These are phyloP conservation scores for Geotrypetes seraphini DNA, from an alignment of 2,797 vertebrate genomes.

Conservation along the genomic window DNA sequence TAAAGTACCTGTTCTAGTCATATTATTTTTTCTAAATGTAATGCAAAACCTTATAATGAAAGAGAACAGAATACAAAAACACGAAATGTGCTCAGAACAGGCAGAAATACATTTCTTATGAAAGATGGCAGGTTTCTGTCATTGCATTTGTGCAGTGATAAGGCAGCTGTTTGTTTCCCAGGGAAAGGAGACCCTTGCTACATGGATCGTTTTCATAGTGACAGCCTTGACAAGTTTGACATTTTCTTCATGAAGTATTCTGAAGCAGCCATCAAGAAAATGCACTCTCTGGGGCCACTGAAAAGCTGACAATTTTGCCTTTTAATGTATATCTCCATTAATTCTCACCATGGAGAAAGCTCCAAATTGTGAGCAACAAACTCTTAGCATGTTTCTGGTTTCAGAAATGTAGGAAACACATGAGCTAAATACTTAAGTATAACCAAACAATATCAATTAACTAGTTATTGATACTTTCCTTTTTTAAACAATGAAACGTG, in stretches of 20 bases:
- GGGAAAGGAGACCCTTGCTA: slow-evolving; percentile 52
- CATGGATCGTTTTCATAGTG: slow-evolving; percentile 60
- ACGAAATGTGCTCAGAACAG: slow-evolving; percentile 6
- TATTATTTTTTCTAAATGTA: background rate
- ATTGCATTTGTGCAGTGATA: slow-evolving; percentile 31
- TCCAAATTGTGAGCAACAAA: slow-evolving; percentile 7
- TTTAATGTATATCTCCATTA: slow-evolving; percentile 53
- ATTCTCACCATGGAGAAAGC: slow-evolving; percentile 39
- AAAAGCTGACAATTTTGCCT: slow-evolving; percentile 53
- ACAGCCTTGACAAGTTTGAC: slow-evolving; percentile 62
- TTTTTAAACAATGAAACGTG: background rate
- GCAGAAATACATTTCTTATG: slow-evolving; percentile 27
- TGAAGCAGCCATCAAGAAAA: slow-evolving; percentile 55
- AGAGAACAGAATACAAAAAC: slow-evolving; percentile 2
- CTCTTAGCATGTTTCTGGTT: slow-evolving; percentile 7
- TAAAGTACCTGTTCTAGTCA: slow-evolving; percentile 2
- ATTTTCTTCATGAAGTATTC: slow-evolving; percentile 59
- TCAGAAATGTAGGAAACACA: slow-evolving; percentile 6
- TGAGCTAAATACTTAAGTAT: slow-evolving; percentile 9
- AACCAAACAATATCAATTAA: slow-evolving; percentile 20
- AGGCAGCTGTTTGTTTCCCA: slow-evolving; percentile 60
- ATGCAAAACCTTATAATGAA: slow-evolving; percentile 2
- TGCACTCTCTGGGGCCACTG: slow-evolving; percentile 40
- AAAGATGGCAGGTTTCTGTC: slow-evolving; percentile 40
- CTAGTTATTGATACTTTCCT: slow-evolving; percentile 3